Evolutionary conservation across 2,888 invertebrate genomes (phyloP), one percentile per base, ranked within the genome.

Genomic region (Scaptomyza cyrtandrae): DNA sequence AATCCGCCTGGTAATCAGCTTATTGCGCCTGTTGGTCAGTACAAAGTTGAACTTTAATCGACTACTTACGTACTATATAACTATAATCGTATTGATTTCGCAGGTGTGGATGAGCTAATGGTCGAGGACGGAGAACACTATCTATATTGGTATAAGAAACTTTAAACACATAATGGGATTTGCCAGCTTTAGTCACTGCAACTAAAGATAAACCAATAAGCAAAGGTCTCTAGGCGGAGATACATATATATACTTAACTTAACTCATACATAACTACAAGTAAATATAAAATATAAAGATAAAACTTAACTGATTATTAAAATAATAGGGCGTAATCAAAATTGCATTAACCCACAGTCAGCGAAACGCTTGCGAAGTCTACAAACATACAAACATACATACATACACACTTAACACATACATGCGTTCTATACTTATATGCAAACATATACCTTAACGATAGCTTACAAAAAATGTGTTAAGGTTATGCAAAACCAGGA

Each of bases 141-240:
- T 90, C 94, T 97, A 52, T 97, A 97, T 93, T 97, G 97, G 97
- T 97, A 97, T 93, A 97, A 97, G 93, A 97, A 97, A 93, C 94
- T 97, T 93, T 97, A 95, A 95, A 84, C 74, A 74, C 73, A 66
- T 60, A 46, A 11, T 49, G 14, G 55, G 67, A 66, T 59, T 69
- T 70, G 67, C 62, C 62, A 80, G 88, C 80, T 88, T 86, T 82
- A 81, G 88, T 76, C 70, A 67, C 35, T 57, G 50, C 29, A 58
- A 62, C 63, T 65, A 68, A 78, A 69, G 60, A 68, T 63, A 78
- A 73, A 35, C 69, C 71, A 80, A 72, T 63, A 67, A 64, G 66
- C 62, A 61, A 48, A 60, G 62, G 50, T 54, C 69, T 55, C 58
- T 60, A 37, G 63, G 48, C 62, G 41, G 50, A 63, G 67, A 53